Base-by-base conservation (phyloP, 2,113 vertebrate genomes). In the Megaceryle torquata region DNA sequence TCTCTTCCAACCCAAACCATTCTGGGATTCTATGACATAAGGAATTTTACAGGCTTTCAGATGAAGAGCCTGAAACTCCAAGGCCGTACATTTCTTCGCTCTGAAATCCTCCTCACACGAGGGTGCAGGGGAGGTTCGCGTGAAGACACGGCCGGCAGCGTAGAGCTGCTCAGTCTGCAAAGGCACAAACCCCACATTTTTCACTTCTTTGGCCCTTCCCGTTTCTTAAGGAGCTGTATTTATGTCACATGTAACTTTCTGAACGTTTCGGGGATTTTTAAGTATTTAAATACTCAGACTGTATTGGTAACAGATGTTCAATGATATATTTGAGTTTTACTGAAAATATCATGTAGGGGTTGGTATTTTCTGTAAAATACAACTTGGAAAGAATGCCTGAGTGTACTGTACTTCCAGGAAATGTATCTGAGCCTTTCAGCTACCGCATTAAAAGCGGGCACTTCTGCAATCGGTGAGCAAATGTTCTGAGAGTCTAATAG, bases 291-390 rank as follows among this genome's bases (percentile, higher is more conserved):
- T 90, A 86, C 94, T 94, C 37, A 90, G 89, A 88, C 96, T 96
- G 69, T 93, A 94, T 89, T 96, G 89, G 95, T 88, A 97, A 91
- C 97, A 98, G 97, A 97, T 98, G 97, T 97, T 97, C 95, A 97
- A 95, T 13, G 71, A 95, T 92, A 57, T 91, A 89, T 97, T 97
- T 97, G 94, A 89, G 91, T 86, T 97, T 97, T 94, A 89, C 96
- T 83, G 91, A 96, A 97, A 96, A 96, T 96, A 96, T 87, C 81
- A 93, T 77, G 70, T 81, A 95, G 95, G 35, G 18, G 78, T 77
- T 88, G 90, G 29, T 93, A 86, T 93, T 96, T 97, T 90, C 93
- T 86, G 69, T 93, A 93, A 95, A 97, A 89, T 33, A 92, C 15
- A 85, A 77, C 82, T 70, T 77, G 65, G 92, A 89, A 94, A 91